Evolutionary conservation across 2,113 vertebrate species (phyloP), one percentile per base, ranked within the genome.

Genomic region (Colaptes auratus): DNA sequence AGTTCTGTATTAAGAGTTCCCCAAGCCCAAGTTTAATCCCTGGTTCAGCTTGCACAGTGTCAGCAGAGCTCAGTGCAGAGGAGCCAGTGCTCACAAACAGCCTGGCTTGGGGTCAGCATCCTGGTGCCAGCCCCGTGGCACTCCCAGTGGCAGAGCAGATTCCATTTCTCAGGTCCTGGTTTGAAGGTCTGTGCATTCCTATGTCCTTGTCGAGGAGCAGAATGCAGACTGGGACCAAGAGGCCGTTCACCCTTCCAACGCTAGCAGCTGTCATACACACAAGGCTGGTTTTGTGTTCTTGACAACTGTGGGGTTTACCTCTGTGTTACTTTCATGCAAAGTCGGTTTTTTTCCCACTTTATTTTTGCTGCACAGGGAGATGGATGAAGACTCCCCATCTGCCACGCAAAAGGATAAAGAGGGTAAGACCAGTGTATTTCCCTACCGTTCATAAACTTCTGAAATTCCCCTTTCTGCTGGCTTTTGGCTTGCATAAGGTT

Each of bases 81-180:
- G 61, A 35, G 31, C 46, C 1, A 1, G 10, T 3, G 50, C n/a
- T 50, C 21, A 21, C 35, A 25, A 4, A 4, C 10, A 23, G 1
- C 0, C 1, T 14, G 56, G 1, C 0, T 1, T 14, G 50, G 6
- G 19, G 20, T 25, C 10, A 4, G 14, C 7, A 53, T 8, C 21
- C 44, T 9, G 31, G 28, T 52, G 42, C 33, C 42, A 71, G 28
- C 58, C 30, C 24, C 3, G 9, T 3, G 46, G 53, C 42, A 8
- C 8, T 39, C 18, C 2, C 0, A 0, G 8, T 6, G 46, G 33
- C 21, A 16, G 15, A 12, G 21, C 36, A 33, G 31, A 6, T 23
- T 33, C 25, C 4, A 0, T 6, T 27, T 12, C 69, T 39, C 50
- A 10, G 30, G 17, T 3, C 23, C 59, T 50, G 33, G 2, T n/a